These are phyloP conservation scores for Formica selysi DNA, from an alignment of 1,140 invertebrate genomes.

Conservation along the genomic window DNA sequence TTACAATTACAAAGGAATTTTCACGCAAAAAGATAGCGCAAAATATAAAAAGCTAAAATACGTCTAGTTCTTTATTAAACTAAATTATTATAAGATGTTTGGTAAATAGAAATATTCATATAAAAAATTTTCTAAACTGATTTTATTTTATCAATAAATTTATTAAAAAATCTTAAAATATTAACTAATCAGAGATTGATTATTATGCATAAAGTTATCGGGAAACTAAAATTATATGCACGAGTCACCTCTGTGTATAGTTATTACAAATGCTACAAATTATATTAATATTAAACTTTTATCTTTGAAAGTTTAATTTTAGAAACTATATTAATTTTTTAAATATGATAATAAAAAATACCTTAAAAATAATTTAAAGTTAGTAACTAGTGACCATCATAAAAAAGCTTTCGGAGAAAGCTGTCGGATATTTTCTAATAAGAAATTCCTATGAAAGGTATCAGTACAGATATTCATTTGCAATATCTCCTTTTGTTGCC, in stretches of 20 bases:
- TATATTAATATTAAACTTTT: neutral
- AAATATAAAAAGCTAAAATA: neutral
- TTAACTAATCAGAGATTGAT: neutral
- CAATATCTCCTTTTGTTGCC: neutral
- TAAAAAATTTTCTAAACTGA: neutral
- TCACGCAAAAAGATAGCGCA: neutral
- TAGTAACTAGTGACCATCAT: neutral
- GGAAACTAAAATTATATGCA: neutral
- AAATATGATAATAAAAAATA: neutral
- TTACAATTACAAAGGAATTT: no score
- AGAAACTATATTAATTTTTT: neutral
- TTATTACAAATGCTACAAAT: neutral
- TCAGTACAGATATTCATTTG: neutral
- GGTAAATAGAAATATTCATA: neutral
- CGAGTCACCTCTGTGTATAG: neutral
- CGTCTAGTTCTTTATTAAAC: neutral
- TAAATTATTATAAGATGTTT: neutral
- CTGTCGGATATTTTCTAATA: neutral
- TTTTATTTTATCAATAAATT: neutral
- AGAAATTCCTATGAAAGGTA: neutral
- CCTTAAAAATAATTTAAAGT: neutral
- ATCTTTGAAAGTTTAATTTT: neutral
- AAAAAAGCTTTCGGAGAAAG: neutral
- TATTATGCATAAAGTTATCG: neutral
- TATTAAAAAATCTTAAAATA: neutral